These are phyloP conservation scores for Conus betulinus DNA, from an alignment of 1,140 invertebrate genomes.

Conservation along the genomic window DNA sequence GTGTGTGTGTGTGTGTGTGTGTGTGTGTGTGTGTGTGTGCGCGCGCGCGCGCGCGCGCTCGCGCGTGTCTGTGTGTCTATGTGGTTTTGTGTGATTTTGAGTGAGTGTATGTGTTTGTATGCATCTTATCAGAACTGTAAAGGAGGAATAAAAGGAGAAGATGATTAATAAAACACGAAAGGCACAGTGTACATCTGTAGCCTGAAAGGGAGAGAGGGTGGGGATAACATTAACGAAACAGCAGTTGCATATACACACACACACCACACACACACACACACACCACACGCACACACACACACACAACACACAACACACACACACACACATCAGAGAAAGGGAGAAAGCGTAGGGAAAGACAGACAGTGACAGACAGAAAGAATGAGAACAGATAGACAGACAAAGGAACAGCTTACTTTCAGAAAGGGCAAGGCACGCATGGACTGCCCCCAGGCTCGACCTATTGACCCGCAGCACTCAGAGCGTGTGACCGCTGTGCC, in stretches of 20 bases:
- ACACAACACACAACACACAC: slow-evolving; percentile 14
- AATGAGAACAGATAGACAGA: neutral
- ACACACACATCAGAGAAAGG: neutral
- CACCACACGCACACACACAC: neutral
- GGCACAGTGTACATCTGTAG: neutral
- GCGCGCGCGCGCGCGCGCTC: too few relatives aligned
- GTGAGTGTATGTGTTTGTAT: too few relatives aligned
- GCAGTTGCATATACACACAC: neutral
- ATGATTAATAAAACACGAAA: neutral
- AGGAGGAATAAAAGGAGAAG: neutral
- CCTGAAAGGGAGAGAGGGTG: too few relatives aligned
- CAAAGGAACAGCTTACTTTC: slow-evolving; percentile 41
- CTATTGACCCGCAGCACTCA: slow-evolving; percentile 93
- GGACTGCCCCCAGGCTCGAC: slow-evolving; percentile 93
- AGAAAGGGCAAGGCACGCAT: slow-evolving; percentile 77
- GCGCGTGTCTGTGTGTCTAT: too few relatives aligned
- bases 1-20: too few relatives aligned
- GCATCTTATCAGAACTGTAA: too few relatives aligned
- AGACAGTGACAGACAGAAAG: neutral
- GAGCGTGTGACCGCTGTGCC: slow-evolving; percentile 83
- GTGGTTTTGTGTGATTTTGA: too few relatives aligned
- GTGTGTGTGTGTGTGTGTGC: too few relatives aligned
- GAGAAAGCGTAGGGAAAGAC: neutral
- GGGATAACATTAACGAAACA: too few relatives aligned
- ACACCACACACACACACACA: neutral